Percentiles rank a stretch among this genome's conserved stretches.
Evolutionary conservation across 2,113 vertebrate species (phyloP).

Genomic region (Cariama cristata): DNA sequence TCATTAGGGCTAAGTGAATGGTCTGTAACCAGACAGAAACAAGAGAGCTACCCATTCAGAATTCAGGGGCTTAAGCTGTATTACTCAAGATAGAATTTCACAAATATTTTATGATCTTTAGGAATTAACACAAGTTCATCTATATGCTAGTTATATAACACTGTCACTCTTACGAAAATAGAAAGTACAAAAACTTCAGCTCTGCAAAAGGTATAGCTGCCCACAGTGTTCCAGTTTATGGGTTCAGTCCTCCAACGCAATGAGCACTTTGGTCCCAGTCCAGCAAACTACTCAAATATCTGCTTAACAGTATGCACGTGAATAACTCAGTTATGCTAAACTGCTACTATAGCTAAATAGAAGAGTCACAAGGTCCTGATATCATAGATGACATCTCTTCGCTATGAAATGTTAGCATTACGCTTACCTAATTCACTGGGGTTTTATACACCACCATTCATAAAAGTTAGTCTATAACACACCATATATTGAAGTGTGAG

Average conservation of each 20-base stretch:
- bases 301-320: conserved; percentile 4
- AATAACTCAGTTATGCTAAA: conserved; percentile 5
- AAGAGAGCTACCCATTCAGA: conserved; percentile 34
- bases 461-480: neutral
- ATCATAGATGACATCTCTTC: neutral
- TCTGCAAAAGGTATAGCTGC: conserved; percentile 55
- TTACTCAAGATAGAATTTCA: conserved; percentile 38
- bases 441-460: conserved; percentile 36
- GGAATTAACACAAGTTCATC: conserved; percentile 45
- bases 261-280: conserved; percentile 22
- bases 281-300: conserved; percentile 22
- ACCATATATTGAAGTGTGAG: neutral
- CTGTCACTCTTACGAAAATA: conserved; percentile 30
- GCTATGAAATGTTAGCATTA: neutral
- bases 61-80: conserved; percentile 16
- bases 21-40: conserved; percentile 38
- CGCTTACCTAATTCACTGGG: neutral
- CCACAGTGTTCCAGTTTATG: conserved; percentile 57
- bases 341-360: conserved; percentile 55
- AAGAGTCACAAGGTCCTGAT: conserved; percentile 43
- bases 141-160: conserved; percentile 62
- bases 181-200: conserved; percentile 46
- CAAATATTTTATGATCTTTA: conserved; percentile 51
- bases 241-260: conserved; percentile 35
- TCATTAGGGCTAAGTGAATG: conserved; percentile 53